Evolutionary conservation across 2,888 invertebrate species (phyloP).

Genomic region (Dicycla oo): DNA sequence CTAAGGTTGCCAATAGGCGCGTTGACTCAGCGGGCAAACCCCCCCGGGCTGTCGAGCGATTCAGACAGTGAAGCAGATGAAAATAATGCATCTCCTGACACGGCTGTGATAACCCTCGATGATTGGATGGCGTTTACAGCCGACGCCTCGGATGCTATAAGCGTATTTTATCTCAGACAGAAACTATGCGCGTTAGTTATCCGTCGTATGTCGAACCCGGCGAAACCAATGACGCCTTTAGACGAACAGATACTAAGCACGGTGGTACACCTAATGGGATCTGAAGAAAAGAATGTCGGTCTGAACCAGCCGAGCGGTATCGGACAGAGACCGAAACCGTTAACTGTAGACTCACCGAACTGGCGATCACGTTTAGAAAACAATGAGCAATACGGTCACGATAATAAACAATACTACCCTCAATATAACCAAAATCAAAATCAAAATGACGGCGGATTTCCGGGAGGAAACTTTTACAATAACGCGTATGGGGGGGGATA

Average conservation of each 20-base stretch:
- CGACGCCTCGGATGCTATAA: slow-evolving; percentile 92
- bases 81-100: slow-evolving; percentile 79
- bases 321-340: slow-evolving; percentile 93
- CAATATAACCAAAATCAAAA: slow-evolving; percentile 72
- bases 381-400: slow-evolving; percentile 76
- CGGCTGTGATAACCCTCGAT: slow-evolving; percentile 91
- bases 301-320: slow-evolving; percentile 93
- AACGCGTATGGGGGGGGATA: slow-evolving; percentile 73
- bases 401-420: slow-evolving; percentile 71
- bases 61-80: slow-evolving; percentile 87
- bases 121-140: slow-evolving; percentile 94
- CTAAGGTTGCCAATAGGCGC: slow-evolving; percentile 89
- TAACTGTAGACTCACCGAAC: slow-evolving; percentile 90
- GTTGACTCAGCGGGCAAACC: slow-evolving; percentile 84
- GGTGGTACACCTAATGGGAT: slow-evolving; percentile 92
- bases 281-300: slow-evolving; percentile 93
- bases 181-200: slow-evolving; percentile 93
- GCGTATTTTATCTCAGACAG: slow-evolving; percentile 92
- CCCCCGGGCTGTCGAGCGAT: slow-evolving; percentile 86
- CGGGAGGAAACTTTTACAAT: slow-evolving; percentile 73
- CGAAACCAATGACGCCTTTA: slow-evolving; percentile 88
- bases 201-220: slow-evolving; percentile 90
- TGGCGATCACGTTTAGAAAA: slow-evolving; percentile 80
- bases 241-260: slow-evolving; percentile 93
- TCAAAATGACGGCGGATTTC: slow-evolving; percentile 71